phyloP scores from a whole-genome alignment of 2,113 vertebrate species.

The Sisor rabdophorus region DNA sequence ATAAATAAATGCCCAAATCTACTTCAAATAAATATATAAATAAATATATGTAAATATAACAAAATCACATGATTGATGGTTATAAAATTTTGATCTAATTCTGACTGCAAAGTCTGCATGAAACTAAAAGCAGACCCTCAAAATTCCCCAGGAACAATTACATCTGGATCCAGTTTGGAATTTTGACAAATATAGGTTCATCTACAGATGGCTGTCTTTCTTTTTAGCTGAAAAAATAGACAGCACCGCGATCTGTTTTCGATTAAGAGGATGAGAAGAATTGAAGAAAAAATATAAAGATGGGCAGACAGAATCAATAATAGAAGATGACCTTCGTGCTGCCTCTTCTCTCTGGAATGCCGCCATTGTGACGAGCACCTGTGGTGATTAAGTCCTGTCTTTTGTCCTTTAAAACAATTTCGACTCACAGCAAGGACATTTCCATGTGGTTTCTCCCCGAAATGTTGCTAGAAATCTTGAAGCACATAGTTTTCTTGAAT shows the following conservation, averaged over 20 bases:
- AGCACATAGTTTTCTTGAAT: too few species aligned
- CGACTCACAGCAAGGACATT: conserved; percentile 46
- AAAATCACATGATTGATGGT: neutral
- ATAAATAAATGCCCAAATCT: neutral
- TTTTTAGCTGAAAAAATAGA: conserved; percentile 42
- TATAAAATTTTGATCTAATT: neutral
- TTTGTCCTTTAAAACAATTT: conserved; percentile 45
- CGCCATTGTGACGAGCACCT: conserved; percentile 4
- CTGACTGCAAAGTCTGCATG: neutral
- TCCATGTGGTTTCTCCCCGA: too few species aligned
- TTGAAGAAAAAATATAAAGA: neutral
- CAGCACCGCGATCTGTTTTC: conserved; percentile 56
- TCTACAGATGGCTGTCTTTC: conserved; percentile 46
- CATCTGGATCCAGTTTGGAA: conserved; percentile 35
- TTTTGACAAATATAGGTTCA: conserved; percentile 8
- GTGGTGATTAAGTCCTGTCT: conserved; percentile 28
- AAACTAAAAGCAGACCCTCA: conserved; percentile 54
- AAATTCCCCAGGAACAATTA: neutral
- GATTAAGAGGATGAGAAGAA: conserved; percentile 56
- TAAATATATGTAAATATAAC: neutral
- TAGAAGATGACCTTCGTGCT: conserved; percentile 12
- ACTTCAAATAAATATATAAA: neutral
- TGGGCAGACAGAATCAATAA: neutral
- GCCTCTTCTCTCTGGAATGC: neutral
- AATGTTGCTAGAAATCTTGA: too few species aligned